These are phyloP conservation scores for Lypha dubia DNA, from an alignment of 2,888 invertebrate species.

Conservation along the genomic window DNA sequence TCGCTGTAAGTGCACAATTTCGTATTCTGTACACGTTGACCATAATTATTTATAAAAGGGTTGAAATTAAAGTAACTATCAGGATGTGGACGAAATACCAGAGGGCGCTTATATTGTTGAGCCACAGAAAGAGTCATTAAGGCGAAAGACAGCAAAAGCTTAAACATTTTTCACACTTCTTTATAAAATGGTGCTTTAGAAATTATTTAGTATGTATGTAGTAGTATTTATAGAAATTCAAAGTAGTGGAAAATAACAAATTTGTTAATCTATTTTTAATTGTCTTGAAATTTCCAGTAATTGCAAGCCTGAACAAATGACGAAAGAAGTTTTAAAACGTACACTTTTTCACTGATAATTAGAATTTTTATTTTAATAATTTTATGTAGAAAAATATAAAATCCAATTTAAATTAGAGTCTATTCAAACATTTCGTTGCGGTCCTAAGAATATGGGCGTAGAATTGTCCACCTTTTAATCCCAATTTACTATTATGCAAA, in stretches of 20 bases:
- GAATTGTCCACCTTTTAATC: too few relatives aligned
- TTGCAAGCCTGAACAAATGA: not conserved
- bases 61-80: not conserved
- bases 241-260: not conserved
- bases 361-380: too few relatives aligned
- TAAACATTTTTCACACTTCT: constrained; percentile 26
- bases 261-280: constrained; percentile 61
- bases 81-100: constrained; percentile 25
- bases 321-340: too few relatives aligned
- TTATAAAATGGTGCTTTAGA: not conserved
- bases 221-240: constrained; percentile 41
- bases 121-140: constrained; percentile 24
- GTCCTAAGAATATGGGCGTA: too few relatives aligned
- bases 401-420: too few relatives aligned
- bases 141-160: constrained; percentile 17
- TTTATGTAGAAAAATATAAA: too few relatives aligned
- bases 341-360: too few relatives aligned
- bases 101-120: constrained; percentile 6
- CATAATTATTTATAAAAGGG: not conserved
- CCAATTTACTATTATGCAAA: too few relatives aligned
- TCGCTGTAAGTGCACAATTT: constrained; percentile 65
- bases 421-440: too few relatives aligned
- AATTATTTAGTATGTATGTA: not conserved
- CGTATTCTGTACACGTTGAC: constrained; percentile 1
- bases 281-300: constrained; percentile 3